phyloP scores from a whole-genome alignment of 2,888 invertebrate species.

The Acanthosepion lycidas region DNA sequence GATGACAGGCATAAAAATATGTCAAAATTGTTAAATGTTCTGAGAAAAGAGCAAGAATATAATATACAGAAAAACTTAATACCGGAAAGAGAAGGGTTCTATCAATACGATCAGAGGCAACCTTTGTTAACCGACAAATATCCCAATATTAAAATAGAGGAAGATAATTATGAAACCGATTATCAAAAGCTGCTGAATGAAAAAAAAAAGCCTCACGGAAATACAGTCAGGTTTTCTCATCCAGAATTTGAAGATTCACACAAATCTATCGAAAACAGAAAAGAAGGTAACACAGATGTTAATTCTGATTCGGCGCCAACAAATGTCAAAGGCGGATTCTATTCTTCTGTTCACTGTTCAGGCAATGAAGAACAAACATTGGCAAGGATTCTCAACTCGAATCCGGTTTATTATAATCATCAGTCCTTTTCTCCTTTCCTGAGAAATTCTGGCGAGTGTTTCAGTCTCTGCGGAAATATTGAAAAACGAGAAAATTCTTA shows the following conservation, averaged over 20 bases:
- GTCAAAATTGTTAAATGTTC: not conserved
- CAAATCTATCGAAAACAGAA: not conserved
- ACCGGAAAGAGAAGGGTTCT: not conserved
- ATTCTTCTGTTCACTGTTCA: not conserved
- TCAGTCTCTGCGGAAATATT: too few relatives aligned
- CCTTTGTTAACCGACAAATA: not conserved
- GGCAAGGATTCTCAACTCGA: too few relatives aligned
- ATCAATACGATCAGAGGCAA: not conserved
- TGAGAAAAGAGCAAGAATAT: not conserved
- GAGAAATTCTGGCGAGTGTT: too few relatives aligned
- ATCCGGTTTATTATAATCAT: too few relatives aligned
- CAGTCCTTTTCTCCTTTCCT: too few relatives aligned
- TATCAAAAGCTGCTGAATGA: not conserved
- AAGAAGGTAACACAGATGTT: not conserved
- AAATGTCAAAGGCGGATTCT: not conserved
- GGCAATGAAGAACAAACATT: too few relatives aligned
- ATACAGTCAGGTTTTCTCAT: not conserved
- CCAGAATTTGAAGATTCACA: not conserved
- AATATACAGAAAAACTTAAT: not conserved
- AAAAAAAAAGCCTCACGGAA: not conserved
- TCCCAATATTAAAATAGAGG: too few relatives aligned
- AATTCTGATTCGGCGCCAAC: not conserved
- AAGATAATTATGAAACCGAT: not conserved
- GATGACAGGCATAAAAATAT: not conserved
- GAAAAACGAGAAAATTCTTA: too few relatives aligned